A percentile compares a stretch with the other conserved stretches of the same genome.
phyloP scores from a whole-genome alignment of 2,113 vertebrate genomes.

The Barnardius zonarius region DNA sequence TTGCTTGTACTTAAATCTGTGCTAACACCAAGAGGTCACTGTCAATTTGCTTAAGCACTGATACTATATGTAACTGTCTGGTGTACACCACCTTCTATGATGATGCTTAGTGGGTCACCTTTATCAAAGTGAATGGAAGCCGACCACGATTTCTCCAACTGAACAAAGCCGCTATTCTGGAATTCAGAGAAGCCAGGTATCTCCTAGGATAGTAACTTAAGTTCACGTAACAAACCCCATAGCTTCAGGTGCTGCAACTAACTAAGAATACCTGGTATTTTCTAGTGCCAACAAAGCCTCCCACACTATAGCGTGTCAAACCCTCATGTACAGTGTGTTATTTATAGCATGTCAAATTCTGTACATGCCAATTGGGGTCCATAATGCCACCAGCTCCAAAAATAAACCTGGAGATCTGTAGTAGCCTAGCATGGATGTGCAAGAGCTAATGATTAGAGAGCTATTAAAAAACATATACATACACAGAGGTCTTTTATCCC shows the following conservation, averaged over 20 bases:
- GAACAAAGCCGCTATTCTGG: neutral
- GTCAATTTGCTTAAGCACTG: neutral
- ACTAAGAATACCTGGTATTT: neutral
- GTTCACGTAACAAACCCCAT: neutral
- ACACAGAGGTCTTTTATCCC: neutral
- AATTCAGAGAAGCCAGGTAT: neutral
- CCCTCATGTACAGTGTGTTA: neutral
- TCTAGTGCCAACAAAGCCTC: neutral
- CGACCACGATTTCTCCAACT: neutral
- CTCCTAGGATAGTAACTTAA: neutral
- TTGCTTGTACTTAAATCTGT: neutral
- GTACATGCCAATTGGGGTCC: neutral
- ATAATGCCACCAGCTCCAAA: neutral
- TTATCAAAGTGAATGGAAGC: neutral
- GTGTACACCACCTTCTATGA: neutral
- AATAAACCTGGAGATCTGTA: neutral
- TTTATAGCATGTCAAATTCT: neutral
- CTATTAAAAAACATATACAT: neutral
- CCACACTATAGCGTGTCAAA: neutral
- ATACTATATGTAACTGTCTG: neutral
- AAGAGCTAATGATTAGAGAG: neutral
- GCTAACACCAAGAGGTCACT: neutral
- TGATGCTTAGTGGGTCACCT: neutral
- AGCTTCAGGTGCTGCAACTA: neutral
- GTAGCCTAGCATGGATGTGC: neutral